A percentile compares a stretch with the other conserved stretches of the same genome.
These are phyloP conservation scores for Pandion haliaetus DNA, from an alignment of 2,113 vertebrate species.

Conservation along the genomic window DNA sequence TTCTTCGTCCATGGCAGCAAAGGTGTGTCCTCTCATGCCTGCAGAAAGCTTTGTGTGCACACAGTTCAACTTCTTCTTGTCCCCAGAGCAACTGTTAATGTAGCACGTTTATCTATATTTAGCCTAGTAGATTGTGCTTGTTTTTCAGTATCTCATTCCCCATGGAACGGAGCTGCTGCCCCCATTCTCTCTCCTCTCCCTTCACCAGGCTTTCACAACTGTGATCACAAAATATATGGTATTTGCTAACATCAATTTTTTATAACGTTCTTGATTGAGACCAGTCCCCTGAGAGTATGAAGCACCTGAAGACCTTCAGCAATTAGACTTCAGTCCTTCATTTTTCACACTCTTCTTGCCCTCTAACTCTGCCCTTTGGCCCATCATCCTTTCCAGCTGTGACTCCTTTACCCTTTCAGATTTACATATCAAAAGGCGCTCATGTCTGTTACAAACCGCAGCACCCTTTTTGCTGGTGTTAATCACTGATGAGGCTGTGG, in stretches of 20 bases:
- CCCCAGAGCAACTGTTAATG: not conserved
- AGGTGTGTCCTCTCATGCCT: not conserved
- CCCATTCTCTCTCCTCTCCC: not conserved
- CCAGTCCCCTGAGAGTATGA: too few species aligned
- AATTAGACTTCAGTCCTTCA: not conserved
- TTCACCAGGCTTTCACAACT: not conserved
- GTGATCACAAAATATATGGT: not conserved
- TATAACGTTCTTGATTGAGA: not conserved
- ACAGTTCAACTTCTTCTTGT: not conserved
- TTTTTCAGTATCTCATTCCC: not conserved
- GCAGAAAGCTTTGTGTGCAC: not conserved
- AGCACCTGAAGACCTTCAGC: not conserved
- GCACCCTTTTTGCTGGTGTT: not conserved
- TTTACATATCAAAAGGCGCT: not conserved
- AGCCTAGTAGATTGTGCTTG: not conserved
- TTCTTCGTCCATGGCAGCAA: not conserved
- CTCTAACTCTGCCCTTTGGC: not conserved
- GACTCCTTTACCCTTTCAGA: not conserved
- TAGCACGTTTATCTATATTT: not conserved
- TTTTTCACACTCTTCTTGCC: not conserved
- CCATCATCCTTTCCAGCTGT: not conserved
- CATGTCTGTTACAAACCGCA: not conserved
- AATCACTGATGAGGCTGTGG: not conserved
- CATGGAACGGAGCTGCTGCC: not conserved
- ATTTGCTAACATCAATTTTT: not conserved